Base-by-base conservation (phyloP, 92 coral and sea anemone species). In the Porites cylindrica region DNA sequence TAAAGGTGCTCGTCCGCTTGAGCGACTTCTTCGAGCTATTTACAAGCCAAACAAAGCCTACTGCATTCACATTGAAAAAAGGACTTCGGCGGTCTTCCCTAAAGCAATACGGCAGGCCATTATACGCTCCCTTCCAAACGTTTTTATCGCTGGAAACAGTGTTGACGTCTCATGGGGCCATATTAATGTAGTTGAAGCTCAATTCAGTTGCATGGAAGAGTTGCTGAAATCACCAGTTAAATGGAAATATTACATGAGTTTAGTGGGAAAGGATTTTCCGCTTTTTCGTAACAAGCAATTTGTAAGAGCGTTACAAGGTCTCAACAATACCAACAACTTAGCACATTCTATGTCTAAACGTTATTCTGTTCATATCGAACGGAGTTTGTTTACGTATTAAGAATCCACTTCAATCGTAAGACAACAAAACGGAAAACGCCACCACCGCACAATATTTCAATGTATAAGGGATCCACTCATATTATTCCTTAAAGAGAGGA, bases 1-100 rank as follows among this genome's bases (percentile, higher is more conserved):
- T 38, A 38, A 38, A 38, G 47, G 47, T 38, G 47, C 7, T 4
- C 1, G 47, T 38, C 7, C 4, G 47, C 47, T 38, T 38, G 47
- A 38, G 47, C 47, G 47, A 38, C 47, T 38, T 38, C 47, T 38
- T 38, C 47, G 47, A 38, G 47, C 6, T 38, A 4, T 38, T 38
- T 38, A 38, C 47, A 38, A 0, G 47, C 47, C 47, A 38, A 38
- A 38, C 47, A 38, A 38, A 4, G 13, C 7, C 14, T 91, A 91
- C 76, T 93, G 96, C 77, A 84, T 93, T 50, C 96, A 93, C 75
- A 78, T 91, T 19, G 96, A 93, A 24, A 65, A 66, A 53, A 93
- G 91, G 54, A 76, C 96, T n/a, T 38, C 89, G 4, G 21, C n/a
- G 4, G 51, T 64, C 10, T 85, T 83, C 71, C 80, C 75, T 12